Base-by-base conservation (phyloP, 1,140 invertebrate genomes). In the Sinonovacula constricta region DNA sequence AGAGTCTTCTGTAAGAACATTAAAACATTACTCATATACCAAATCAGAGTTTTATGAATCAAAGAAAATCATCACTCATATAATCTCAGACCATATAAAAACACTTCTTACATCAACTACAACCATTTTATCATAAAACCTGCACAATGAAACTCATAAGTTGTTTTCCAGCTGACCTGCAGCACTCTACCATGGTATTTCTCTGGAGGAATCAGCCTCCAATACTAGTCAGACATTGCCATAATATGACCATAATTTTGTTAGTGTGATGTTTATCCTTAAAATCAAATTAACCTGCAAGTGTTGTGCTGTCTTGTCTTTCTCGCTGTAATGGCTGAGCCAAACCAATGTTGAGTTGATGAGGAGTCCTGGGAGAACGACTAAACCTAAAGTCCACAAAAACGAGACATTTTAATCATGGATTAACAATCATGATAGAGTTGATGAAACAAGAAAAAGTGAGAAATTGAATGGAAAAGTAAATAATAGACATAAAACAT, bases 261-360 rank as follows among this genome's bases (percentile, higher is more conserved):
- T 12, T 15, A 62, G 5, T 5, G 10, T 30, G 30, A 62, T 31
- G 3, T 7, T 30, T 28, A 62, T 28, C 10, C 12, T 30, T 28
- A 26, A 12, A 5, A 15, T 62, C 12, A 12, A 62, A 30, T 15
- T 14, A 62, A 36, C 22, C 24, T 49, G 34, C 18, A 33, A 12
- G 28, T 26, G 18, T n/a, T 18, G 15, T 45, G 2, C 26, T 2
- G 39, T 49, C 2, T 2, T 24, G 14, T 10, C 1, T 39, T 66
- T 66, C 31, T 69, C 67, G 54, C 1, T 56, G 0, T 14, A 45
- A 33, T 31, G 71, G 71, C 24, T 63, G 59, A 45, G 71, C 71
- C 18, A 75, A 36, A 1, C 71, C 71, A 60, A 75, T 65, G 22
- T 49, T 75, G 2, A 75, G 24, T 34, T 72, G 69, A 2, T 26